phyloP scores from a whole-genome alignment of 1,140 invertebrate genomes.

The Heliconius melpomene region DNA sequence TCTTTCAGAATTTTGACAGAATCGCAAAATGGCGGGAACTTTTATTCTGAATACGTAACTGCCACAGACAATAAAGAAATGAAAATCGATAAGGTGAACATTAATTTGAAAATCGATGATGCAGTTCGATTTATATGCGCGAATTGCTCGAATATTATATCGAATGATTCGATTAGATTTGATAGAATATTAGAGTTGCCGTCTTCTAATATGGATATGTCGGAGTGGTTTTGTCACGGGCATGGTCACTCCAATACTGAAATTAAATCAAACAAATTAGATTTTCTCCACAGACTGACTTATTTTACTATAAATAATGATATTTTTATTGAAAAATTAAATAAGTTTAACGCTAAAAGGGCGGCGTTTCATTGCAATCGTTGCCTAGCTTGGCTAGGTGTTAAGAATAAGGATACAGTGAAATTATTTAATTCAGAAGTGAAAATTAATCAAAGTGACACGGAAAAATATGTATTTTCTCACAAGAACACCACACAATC shows the following conservation, averaged over 20 bases:
- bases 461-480: slow-evolving; percentile 52
- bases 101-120: slow-evolving; percentile 65
- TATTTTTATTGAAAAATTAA: slow-evolving; percentile 64
- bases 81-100: slow-evolving; percentile 54
- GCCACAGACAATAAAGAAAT: slow-evolving; percentile 43
- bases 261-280: slow-evolving; percentile 68
- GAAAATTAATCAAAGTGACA: slow-evolving; percentile 57
- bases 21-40: slow-evolving; percentile 75
- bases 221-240: slow-evolving; percentile 82
- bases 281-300: slow-evolving; percentile 80
- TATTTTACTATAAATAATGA: slow-evolving; percentile 74
- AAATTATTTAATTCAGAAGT: slow-evolving; percentile 78
- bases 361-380: slow-evolving; percentile 79
- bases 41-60: slow-evolving; percentile 79
- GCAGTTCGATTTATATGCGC: slow-evolving; percentile 72
- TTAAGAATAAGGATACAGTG: slow-evolving; percentile 66
- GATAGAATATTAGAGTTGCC: slow-evolving; percentile 81
- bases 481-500: slow-evolving; percentile 47
- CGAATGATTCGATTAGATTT: slow-evolving; percentile 66
- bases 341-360: slow-evolving; percentile 71
- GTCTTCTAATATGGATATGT: slow-evolving; percentile 78
- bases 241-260: slow-evolving; percentile 50
- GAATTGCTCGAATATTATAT: slow-evolving; percentile 79
- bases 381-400: slow-evolving; percentile 81
- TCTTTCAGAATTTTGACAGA: slow-evolving; percentile 77